Conservation (phyloP, 23 tunicate species). For the Styela plicata region DNA sequence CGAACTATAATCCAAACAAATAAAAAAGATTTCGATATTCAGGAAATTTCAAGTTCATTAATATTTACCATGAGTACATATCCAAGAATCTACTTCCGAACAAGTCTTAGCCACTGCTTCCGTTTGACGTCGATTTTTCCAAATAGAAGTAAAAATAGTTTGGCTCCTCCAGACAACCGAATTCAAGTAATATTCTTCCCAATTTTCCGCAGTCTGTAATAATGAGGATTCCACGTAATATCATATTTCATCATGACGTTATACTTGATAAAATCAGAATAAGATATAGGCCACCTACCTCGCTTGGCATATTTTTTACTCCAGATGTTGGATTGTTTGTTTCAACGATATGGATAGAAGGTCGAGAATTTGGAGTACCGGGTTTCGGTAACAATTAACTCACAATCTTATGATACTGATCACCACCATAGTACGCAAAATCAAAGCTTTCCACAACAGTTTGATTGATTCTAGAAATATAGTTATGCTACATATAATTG, state of each 20-base stretch:
- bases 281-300: neutral
- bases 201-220: constrained; percentile 33
- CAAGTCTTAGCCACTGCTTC: constrained; percentile 49
- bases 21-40: too few species aligned
- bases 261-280: neutral
- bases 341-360: constrained; percentile 25
- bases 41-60: too few species aligned
- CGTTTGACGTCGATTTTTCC: constrained; percentile 69
- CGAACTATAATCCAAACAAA: too few species aligned
- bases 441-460: constrained; percentile 45
- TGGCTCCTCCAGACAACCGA: constrained; percentile 63
- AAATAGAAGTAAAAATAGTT: constrained; percentile 41
- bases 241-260: neutral
- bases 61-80: constrained; percentile 48
- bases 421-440: constrained; percentile 39
- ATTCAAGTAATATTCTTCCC: constrained; percentile 51
- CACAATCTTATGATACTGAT: constrained; percentile 48
- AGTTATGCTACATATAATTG: too few species aligned
- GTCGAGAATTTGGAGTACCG: constrained; percentile 55
- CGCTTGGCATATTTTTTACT: neutral
- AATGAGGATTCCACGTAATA: too few species aligned
- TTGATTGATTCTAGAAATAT: constrained; percentile 53
- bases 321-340: neutral
- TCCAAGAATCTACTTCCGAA: constrained; percentile 16
- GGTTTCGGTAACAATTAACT: constrained; percentile 72